phyloP scores from a whole-genome alignment of 2,888 invertebrate species.

The Xiphydria camelus region DNA sequence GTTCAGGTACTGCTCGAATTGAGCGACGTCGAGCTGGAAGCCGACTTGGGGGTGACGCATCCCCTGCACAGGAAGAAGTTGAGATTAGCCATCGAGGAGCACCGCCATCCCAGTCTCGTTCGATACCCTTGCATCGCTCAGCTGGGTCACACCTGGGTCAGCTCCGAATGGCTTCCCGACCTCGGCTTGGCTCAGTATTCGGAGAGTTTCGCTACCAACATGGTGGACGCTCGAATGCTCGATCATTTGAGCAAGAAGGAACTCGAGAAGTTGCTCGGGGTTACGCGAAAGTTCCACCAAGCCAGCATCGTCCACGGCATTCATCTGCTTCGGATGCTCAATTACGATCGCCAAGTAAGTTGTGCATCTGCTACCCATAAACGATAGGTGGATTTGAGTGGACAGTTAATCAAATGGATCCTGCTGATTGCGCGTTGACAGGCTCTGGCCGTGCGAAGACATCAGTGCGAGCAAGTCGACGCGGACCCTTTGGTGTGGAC shows the following conservation, averaged over 20 bases:
- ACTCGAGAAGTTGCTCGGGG: constrained; percentile 88
- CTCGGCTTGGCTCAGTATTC: constrained; percentile 88
- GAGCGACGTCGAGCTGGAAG: constrained; percentile 88
- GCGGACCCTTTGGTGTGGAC: constrained; percentile 96
- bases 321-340: constrained; percentile 87
- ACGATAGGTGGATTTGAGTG: no score
- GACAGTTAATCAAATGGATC: no score
- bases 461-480: constrained; percentile 85
- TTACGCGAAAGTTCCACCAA: constrained; percentile 92
- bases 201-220: constrained; percentile 82
- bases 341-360: constrained; percentile 86
- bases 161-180: constrained; percentile 90
- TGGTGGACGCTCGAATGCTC: constrained; percentile 92
- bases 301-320: constrained; percentile 93
- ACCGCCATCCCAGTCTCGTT: constrained; percentile 82
- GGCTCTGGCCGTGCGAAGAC: constrained; percentile 84
- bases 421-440: constrained; percentile 53
- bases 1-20: constrained; percentile 86
- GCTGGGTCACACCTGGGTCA: constrained; percentile 91
- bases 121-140: constrained; percentile 86
- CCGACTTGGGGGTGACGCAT: constrained; percentile 87
- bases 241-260: constrained; percentile 93
- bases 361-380: no score
- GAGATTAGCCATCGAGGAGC: constrained; percentile 90
- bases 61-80: constrained; percentile 93